Conservation (phyloP, 2,888 invertebrate species). For the Stramonita haemastoma region DNA sequence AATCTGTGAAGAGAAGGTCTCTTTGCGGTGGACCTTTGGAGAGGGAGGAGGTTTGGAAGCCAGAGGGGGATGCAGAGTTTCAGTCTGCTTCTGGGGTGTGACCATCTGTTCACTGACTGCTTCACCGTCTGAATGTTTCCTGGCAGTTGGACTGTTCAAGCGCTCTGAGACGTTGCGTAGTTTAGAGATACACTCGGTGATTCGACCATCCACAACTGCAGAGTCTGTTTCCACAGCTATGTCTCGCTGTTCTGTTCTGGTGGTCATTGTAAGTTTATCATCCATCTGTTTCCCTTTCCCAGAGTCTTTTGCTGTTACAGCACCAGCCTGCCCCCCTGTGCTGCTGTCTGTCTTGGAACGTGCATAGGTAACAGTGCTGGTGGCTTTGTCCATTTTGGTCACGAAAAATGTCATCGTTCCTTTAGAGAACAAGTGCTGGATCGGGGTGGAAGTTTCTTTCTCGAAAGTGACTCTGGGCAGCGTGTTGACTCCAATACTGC, state of each 20-base stretch:
- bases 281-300: constrained; percentile 16
- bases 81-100: constrained; percentile 24
- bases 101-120: constrained; percentile 44
- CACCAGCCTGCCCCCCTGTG: not conserved
- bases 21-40: constrained; percentile 14
- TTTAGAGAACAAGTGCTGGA: constrained; percentile 62
- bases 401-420: constrained; percentile 67
- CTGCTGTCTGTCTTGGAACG: constrained; percentile 29
- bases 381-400: constrained; percentile 67
- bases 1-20: not conserved
- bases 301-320: not conserved
- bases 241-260: constrained; percentile 53
- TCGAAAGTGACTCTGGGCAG: constrained; percentile 65
- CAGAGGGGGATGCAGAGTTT: not conserved
- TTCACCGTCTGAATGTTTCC: constrained; percentile 40
- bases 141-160: constrained; percentile 68
- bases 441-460: constrained; percentile 68
- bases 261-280: constrained; percentile 58
- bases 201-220: constrained; percentile 65
- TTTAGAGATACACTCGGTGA: constrained; percentile 75
- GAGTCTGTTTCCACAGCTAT: constrained; percentile 63
- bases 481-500: constrained; percentile 67
- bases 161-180: constrained; percentile 72
- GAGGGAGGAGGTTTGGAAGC: constrained; percentile 20
- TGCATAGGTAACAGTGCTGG: constrained; percentile 58